phyloP scores from a whole-genome alignment of 2,888 invertebrate genomes.

The Apodemia duryi region DNA sequence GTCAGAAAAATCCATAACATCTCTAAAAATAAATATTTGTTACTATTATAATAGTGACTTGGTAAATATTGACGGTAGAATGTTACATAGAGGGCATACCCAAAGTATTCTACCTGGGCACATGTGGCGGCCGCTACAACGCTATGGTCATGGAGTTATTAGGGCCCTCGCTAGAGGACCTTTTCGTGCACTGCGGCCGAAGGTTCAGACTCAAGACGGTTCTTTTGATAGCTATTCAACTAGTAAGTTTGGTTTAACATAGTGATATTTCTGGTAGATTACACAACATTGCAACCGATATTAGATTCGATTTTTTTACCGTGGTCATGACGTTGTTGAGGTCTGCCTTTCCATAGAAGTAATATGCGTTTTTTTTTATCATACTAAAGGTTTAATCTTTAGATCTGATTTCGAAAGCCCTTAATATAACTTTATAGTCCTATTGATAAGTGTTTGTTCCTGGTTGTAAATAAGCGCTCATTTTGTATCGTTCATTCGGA shows the following conservation, averaged over 20 bases:
- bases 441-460: too few species aligned
- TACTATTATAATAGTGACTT: too few species aligned
- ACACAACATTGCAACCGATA: slow-evolving; percentile 70
- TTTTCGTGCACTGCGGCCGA: slow-evolving; percentile 99
- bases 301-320: slow-evolving; percentile 36
- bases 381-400: background rate
- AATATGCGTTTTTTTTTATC: background rate
- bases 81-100: slow-evolving; percentile 94
- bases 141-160: slow-evolving; percentile 99
- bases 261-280: slow-evolving; percentile 23
- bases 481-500: background rate
- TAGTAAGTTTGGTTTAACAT: slow-evolving; percentile 82
- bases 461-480: background rate
- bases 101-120: slow-evolving; percentile 99
- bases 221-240: slow-evolving; percentile 97
- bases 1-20: too few species aligned
- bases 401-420: background rate
- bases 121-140: slow-evolving; percentile 98
- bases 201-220: slow-evolving; percentile 98
- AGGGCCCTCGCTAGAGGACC: slow-evolving; percentile 99
- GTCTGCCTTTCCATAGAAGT: slow-evolving; percentile 26
- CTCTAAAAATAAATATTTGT: too few species aligned
- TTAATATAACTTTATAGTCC: too few species aligned
- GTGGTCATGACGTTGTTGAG: slow-evolving; percentile 61
- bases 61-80: background rate